A percentile compares a stretch with the other conserved stretches of the same genome.
Conservation (phyloP, 2,888 invertebrate species). For the Bellardia pandia region DNA sequence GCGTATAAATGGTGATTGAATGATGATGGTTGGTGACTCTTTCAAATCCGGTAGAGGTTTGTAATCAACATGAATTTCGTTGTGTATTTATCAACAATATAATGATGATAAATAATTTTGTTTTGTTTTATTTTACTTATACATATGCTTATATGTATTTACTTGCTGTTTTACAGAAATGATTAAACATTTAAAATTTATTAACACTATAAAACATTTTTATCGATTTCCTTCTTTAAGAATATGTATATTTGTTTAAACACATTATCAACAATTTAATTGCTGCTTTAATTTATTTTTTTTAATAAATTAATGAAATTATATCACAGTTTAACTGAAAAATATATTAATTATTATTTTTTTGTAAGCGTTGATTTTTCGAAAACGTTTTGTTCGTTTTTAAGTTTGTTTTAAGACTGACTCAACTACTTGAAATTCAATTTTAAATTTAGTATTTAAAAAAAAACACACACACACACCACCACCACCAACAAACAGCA, state of each 20-base stretch:
- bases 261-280: constrained; percentile 51
- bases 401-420: constrained; percentile 80
- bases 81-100: not conserved
- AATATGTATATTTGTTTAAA: constrained; percentile 12
- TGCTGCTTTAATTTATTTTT: constrained; percentile 39
- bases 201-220: constrained; percentile 18
- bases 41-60: constrained; percentile 22
- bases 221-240: constrained; percentile 19
- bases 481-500: constrained; percentile 13
- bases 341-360: constrained; percentile 3
- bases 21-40: not conserved
- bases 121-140: not conserved
- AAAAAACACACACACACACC: constrained; percentile 19
- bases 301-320: constrained; percentile 52
- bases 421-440: constrained; percentile 74
- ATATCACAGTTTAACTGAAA: constrained; percentile 53
- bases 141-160: too few species aligned
- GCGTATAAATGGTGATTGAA: not conserved
- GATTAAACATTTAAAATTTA: constrained; percentile 3
- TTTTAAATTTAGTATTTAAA: constrained; percentile 43
- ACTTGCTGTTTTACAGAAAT: not conserved
- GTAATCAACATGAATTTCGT: not conserved
- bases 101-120: not conserved
- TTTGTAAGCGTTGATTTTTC: constrained; percentile 39
- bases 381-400: constrained; percentile 67